These are phyloP conservation scores for Drosophila prosaltans DNA, from an alignment of 1,140 invertebrate species.

Conservation along the genomic window DNA sequence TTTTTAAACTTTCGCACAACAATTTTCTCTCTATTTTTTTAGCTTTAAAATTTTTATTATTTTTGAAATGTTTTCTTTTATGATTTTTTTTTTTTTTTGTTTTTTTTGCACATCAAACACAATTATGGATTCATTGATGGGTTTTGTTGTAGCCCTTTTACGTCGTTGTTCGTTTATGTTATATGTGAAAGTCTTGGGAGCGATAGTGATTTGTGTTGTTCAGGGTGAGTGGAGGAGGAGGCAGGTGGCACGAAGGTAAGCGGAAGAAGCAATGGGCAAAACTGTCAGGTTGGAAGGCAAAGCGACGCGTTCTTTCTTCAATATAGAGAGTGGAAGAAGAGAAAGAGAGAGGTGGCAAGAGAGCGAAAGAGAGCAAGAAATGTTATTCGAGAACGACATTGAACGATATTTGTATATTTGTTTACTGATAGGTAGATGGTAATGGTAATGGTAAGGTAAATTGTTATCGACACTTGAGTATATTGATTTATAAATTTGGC, in stretches of 20 bases:
- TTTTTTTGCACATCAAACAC: constrained; percentile 52
- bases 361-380: constrained; percentile 20
- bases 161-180: constrained; percentile 12
- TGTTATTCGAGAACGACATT: constrained; percentile 50
- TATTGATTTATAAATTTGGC: constrained; percentile 57
- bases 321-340: constrained; percentile 10
- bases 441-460: constrained; percentile 48
- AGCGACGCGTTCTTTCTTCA: constrained; percentile 29
- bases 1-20: constrained; percentile 46
- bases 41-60: constrained; percentile 30
- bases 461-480: constrained; percentile 49
- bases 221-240: not conserved
- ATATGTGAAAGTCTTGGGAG: constrained; percentile 57
- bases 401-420: constrained; percentile 46
- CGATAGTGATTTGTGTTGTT: constrained; percentile 33
- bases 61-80: constrained; percentile 32
- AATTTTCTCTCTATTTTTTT: constrained; percentile 3
- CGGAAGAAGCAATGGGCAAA: constrained; percentile 1
- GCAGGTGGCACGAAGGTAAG: not conserved
- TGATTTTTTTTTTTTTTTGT: constrained; percentile 26
- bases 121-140: constrained; percentile 49
- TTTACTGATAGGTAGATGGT: constrained; percentile 45
- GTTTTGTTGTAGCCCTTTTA: constrained; percentile 29
- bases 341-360: constrained; percentile 20
- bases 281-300: constrained; percentile 29